Evolutionary conservation across 1,140 invertebrate species (phyloP).

Genomic region (Gonatopus flavifemur): DNA sequence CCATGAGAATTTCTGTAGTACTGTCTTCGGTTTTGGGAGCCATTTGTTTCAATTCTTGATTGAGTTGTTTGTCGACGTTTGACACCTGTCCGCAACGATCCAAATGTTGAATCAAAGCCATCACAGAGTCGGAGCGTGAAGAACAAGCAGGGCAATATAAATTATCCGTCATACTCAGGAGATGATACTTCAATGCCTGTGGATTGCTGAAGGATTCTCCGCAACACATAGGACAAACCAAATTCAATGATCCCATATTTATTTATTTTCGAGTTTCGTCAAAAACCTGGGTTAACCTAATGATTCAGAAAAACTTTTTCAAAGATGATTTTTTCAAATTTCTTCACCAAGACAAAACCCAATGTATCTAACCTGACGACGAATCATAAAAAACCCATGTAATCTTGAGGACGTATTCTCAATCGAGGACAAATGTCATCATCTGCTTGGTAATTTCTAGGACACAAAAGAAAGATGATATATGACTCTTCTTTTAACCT

Average conservation of each 20-base stretch:
- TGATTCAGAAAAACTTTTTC: background rate
- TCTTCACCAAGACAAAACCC: background rate
- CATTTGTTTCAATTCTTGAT: conserved; percentile 1
- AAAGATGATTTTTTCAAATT: background rate
- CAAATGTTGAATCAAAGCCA: conserved; percentile 61
- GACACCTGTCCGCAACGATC: conserved; percentile 44
- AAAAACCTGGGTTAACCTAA: background rate
- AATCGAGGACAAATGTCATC: too few species aligned
- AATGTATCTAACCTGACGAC: conserved; percentile 26
- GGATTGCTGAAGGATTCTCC: conserved; percentile 62
- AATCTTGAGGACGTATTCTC: conserved; percentile 1
- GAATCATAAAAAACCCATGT: conserved; percentile 9
- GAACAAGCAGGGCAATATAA: conserved; percentile 64
- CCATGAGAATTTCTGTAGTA: conserved; percentile 19
- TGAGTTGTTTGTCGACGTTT: background rate
- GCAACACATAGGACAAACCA: conserved; percentile 68
- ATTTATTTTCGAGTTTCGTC: background rate
- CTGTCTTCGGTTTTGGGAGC: too few species aligned
- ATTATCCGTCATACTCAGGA: conserved; percentile 63
- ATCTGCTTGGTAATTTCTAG: too few species aligned
- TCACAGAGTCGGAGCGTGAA: conserved; percentile 56
- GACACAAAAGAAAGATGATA: too few species aligned
- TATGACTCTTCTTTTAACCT: too few species aligned
- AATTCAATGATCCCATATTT: conserved; percentile 58
- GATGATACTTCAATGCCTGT: conserved; percentile 62